Base-by-base conservation (phyloP, 2,888 invertebrate genomes). In the Dascillus cervinus region DNA sequence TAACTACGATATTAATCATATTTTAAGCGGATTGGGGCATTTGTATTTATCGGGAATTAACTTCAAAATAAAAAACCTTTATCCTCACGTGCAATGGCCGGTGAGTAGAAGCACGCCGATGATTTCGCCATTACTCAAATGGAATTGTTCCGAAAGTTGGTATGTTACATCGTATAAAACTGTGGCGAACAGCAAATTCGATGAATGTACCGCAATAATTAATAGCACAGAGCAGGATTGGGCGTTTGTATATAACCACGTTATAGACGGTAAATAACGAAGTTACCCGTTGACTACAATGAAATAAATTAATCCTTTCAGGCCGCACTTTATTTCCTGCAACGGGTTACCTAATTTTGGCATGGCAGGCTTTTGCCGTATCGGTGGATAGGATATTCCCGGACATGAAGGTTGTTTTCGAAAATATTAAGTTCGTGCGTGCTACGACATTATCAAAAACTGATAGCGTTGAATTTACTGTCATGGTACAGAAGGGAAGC, bases 61-160 rank as follows among this genome's bases (percentile, higher is more conserved):
- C n/a, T n/a, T n/a, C n/a, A n/a, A n/a, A n/a, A n/a, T n/a, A n/a
- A n/a, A n/a, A n/a, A n/a, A n/a, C n/a, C n/a, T n/a, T n/a, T n/a
- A n/a, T n/a, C n/a, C n/a, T n/a, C n/a, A n/a, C n/a, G 68, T 89
- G 0, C 54, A 73, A 22, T 89, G 77, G 62, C 95, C 95, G 0
- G 94, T 95, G 1, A 82, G 89, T 0, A 73, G 82, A 10, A 79
- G 82, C 1, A 92, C 92, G 0, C 83, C 88, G 0, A 86, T 85
- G 79, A 67, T 92, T 17, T 75, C 87, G 0, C 82, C 88, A 3
- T 66, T 84, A 2, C 74, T 95, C n/a, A 76, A 76, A 42, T 95
- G 94, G 92, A 86, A 94, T 46, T 92, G 95, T 52, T 71, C 74
- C 11, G 77, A n/a, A n/a, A n/a, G n/a, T n/a, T n/a, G n/a, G n/a